Evolutionary conservation across 1,140 invertebrate genomes (phyloP), one percentile per base, ranked within the genome.

Genomic region (Zophobas morio): DNA sequence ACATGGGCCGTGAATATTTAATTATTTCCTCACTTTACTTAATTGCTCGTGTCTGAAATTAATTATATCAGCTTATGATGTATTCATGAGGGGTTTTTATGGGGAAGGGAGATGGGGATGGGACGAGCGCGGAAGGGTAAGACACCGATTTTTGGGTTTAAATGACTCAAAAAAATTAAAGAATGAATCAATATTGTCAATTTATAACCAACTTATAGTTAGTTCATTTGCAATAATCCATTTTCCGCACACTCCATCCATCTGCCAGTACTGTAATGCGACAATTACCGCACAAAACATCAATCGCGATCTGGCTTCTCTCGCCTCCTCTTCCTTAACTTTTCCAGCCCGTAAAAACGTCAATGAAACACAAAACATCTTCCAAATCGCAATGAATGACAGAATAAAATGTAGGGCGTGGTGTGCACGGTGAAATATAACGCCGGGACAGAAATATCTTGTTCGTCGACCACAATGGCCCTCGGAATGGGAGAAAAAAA

Each of bases 361-460:
- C 82, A 82, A 79, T 80, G 81, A 81, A 78, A 80, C 47, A 81
- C 76, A 81, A 80, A 83, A 78, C 76, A 81, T 51, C n/a, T 6
- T 70, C 20, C 75, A 80, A 81, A 81, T 78, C 70, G 79, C 75
- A 78, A 77, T 84, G 83, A 84, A 84, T 83, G 83, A 83, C 82
- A 81, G 78, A 72, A 79, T 81, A 81, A 81, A 84, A 82, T 83
- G 73, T 51, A 63, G 79, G 83, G 82, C 82, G 81, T 83, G 83
- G 82, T 79, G 75, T 70, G 70, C 78, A 78, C 76, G 83, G 81
- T 83, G 83, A 84, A 84, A 84, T 84, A 82, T 84, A 83, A 84
- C 80, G 75, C 83, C 76, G 78, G 81, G 63, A 77, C 81, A 81
- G 80, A 80, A 84, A 83, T 84, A 84, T 84, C 83, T 84, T 84